Evolutionary conservation across 2,113 vertebrate species (phyloP).

Genomic region (Mobula birostris): DNA sequence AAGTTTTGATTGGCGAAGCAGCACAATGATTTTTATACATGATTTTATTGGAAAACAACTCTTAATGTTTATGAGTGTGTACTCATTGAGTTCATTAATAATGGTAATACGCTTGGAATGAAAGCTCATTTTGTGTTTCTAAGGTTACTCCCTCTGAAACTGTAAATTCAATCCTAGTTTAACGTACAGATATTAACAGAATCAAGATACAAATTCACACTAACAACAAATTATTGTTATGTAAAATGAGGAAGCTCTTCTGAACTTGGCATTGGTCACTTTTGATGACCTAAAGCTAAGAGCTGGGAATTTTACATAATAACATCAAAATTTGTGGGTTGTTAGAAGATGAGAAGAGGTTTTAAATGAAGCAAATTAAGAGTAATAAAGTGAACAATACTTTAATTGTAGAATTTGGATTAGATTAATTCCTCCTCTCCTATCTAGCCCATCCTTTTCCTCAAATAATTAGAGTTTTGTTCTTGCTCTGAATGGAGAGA

Average conservation of each 20-base stretch:
- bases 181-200: neutral
- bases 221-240: neutral
- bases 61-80: slow-evolving; percentile 1
- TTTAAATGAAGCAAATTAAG: neutral
- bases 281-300: neutral
- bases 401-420: neutral
- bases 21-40: neutral
- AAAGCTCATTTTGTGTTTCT: neutral
- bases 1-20: neutral
- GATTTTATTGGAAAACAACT: neutral
- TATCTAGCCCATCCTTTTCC: neutral
- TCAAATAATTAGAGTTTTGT: neutral
- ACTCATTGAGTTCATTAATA: slow-evolving; percentile 24
- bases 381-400: neutral
- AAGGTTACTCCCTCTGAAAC: neutral
- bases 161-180: neutral
- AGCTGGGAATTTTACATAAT: neutral
- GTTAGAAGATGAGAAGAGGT: neutral
- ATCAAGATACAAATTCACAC: neutral
- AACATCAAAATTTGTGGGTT: neutral
- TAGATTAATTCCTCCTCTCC: neutral
- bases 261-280: neutral
- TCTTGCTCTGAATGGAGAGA: neutral
- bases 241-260: neutral
- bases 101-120: neutral